Evolutionary conservation across 64 coral and sea anemone species (phyloP).

Genomic region (Montipora foliosa): DNA sequence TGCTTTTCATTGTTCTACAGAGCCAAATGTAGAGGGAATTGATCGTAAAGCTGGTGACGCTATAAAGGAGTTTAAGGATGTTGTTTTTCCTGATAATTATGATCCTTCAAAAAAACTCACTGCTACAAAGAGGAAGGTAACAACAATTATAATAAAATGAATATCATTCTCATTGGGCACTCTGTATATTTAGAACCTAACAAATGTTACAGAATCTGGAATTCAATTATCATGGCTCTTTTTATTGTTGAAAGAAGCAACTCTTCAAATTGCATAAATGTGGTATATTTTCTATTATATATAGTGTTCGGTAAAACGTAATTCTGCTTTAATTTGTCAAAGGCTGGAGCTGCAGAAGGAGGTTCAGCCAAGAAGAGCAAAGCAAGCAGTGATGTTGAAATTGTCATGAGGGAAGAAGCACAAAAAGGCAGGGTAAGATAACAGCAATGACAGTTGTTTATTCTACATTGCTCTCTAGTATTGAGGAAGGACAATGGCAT

Average conservation of each 20-base stretch:
- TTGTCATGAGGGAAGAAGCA: constrained; percentile 82
- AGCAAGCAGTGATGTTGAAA: constrained; percentile 25
- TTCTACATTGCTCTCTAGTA: no score
- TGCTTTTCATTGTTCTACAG: constrained; percentile 27
- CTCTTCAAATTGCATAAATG: no score
- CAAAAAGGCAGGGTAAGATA: constrained; percentile 67
- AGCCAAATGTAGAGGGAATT: constrained; percentile 77
- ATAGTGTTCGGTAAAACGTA: no score
- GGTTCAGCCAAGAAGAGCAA: constrained; percentile 74
- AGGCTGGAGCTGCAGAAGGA: constrained; percentile 64
- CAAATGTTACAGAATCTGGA: no score
- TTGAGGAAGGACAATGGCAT: no score
- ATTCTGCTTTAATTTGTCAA: neutral
- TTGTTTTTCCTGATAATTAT: constrained; percentile 96
- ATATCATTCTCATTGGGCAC: no score
- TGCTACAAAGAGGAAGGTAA: constrained; percentile 89
- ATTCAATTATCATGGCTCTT: no score
- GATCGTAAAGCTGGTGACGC: constrained; percentile 76
- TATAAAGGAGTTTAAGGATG: constrained; percentile 84
- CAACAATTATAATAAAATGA: neutral
- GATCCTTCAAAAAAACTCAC: constrained; percentile 67
- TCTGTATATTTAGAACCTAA: no score
- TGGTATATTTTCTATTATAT: no score
- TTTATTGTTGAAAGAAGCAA: no score
- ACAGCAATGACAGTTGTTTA: no score